Evolutionary conservation across 2,888 invertebrate species (phyloP), one percentile per base, ranked within the genome.

Genomic region (Neoascia interrupta): DNA sequence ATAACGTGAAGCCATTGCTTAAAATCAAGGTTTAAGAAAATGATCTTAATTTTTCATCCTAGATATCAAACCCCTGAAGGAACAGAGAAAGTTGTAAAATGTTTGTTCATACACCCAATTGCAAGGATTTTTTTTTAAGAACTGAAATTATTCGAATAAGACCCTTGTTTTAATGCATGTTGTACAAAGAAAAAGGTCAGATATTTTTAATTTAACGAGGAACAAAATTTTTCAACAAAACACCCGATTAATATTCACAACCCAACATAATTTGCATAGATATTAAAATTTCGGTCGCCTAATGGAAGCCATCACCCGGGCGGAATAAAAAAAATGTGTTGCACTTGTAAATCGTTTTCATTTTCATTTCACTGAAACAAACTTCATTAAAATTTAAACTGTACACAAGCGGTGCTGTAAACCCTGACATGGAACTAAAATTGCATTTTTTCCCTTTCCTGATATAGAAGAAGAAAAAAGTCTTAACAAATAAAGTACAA

Each of bases 181-280:
- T n/a, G n/a, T n/a, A n/a, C n/a, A n/a, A n/a, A 6, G 21, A 66
- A 61, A 69, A 69, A 56, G 51, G 51, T 64, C 70, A 70, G 45
- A 43, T 45, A 23, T 21, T 69, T 63, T 54, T 23, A 75, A 63
- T 70, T 41, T 63, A 58, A 70, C 19, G 58, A 63, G 36, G 11
- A 58, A 21, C 49, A 13, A 47, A 56, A 61, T 51, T 70, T 63
- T 61, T 41, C 61, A 18, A 45, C 63, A 70, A 70, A 53, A 45
- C 70, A 58, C 51, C 63, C 31, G 34, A 76, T 76, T 76, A 76
- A 70, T 70, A 76, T 76, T 76, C 75, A 76, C 58, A 70, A 58
- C 70, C 70, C 58, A 58, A 64, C 75, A 53, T 34, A 56, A 76
- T 76, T 76, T 70, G 75, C 75, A 76, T 76, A 76, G 75, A 70